Conservation (phyloP, 2,888 invertebrate genomes). For the Helleia helle region DNA sequence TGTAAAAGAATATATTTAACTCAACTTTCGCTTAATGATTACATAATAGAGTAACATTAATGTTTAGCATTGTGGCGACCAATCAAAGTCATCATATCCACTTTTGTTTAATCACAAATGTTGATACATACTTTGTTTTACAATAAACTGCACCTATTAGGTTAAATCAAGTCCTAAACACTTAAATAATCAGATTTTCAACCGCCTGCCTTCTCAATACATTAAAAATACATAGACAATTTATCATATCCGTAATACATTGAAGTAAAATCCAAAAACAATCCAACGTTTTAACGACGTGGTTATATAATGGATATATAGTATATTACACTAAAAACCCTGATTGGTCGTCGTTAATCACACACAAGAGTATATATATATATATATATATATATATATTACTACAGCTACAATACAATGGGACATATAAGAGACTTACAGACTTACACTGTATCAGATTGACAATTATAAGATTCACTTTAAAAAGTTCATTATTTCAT, state of each 20-base stretch:
- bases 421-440: background rate
- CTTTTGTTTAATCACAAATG: no score
- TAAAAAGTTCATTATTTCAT: background rate
- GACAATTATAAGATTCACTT: background rate
- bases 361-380: background rate
- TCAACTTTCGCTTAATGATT: slow-evolving; percentile 21
- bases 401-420: background rate
- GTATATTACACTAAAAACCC: slow-evolving; percentile 19
- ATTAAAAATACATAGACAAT: no score
- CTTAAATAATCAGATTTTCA: no score
- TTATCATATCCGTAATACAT: no score
- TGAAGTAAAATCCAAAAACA: no score
- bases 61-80: background rate
- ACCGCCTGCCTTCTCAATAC: no score
- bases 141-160: no score
- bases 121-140: no score
- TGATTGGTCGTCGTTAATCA: slow-evolving; percentile 2
- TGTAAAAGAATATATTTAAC: slow-evolving; percentile 24
- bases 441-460: background rate
- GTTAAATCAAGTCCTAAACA: no score
- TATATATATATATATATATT: background rate
- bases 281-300: no score
- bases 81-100: slow-evolving; percentile 8
- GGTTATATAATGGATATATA: no score
- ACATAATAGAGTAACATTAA: slow-evolving; percentile 11